phyloP scores from a whole-genome alignment of 1,140 invertebrate species.

The Coptotermes formosanus region DNA sequence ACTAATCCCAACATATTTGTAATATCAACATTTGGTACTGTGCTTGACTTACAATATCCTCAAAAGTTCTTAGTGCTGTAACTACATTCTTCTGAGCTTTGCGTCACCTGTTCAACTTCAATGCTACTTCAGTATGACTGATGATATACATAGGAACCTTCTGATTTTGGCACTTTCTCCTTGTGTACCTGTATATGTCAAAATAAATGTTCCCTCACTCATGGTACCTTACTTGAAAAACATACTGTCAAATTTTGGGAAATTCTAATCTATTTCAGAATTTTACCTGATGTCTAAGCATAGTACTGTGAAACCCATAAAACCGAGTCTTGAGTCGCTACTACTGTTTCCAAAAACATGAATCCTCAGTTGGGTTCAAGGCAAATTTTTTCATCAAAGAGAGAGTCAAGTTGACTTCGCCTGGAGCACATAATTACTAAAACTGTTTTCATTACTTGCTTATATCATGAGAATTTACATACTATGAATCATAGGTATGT shows the following conservation, averaged over 20 bases:
- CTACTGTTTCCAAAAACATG: neutral
- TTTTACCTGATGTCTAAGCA: neutral
- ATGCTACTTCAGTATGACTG: neutral
- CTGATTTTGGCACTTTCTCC: neutral
- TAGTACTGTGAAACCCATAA: neutral
- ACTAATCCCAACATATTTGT: too few relatives aligned
- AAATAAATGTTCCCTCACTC: neutral
- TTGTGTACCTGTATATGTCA: neutral
- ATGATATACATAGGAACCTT: neutral
- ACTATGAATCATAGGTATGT: neutral
- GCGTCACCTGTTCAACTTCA: neutral
- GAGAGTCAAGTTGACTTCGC: neutral
- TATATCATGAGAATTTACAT: slow-evolving; percentile 1
- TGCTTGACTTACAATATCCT: too few relatives aligned
- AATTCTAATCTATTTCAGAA: neutral
- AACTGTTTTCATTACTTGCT: neutral
- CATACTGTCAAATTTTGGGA: neutral
- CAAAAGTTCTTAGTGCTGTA: neutral
- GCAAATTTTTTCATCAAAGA: neutral
- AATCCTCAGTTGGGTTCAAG: neutral
- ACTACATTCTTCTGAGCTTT: neutral
- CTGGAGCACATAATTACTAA: neutral
- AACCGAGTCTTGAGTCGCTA: neutral
- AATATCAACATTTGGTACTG: too few relatives aligned
- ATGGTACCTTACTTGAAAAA: neutral